A percentile compares a stretch with the other conserved stretches of the same genome.
These are phyloP conservation scores for Julus scandinavius DNA, from an alignment of 2,888 invertebrate genomes.

Conservation along the genomic window DNA sequence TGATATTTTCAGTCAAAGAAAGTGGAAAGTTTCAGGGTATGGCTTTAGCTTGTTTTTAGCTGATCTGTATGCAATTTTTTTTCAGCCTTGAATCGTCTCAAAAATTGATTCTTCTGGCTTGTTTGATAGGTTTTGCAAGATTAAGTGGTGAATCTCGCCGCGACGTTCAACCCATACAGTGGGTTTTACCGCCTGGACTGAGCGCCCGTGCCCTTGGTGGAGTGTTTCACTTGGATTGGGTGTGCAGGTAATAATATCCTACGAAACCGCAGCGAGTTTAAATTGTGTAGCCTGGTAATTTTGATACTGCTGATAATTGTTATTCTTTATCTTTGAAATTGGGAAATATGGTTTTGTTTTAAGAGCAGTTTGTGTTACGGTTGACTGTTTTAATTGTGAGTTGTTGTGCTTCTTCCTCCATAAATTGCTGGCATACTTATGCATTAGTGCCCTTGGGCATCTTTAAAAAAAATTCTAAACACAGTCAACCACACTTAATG, in stretches of 20 bases:
- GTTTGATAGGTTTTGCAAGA: slow-evolving; percentile 88
- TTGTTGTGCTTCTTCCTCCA: too few species aligned
- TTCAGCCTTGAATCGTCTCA: slow-evolving; percentile 15
- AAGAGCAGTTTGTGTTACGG: too few species aligned
- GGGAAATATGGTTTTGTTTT: too few species aligned
- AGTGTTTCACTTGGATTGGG: slow-evolving; percentile 97
- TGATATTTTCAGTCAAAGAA: slow-evolving; percentile 97
- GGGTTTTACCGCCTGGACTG: slow-evolving; percentile 93
- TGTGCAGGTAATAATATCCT: slow-evolving; percentile 73
- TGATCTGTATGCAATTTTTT: neutral
- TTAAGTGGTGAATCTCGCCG: slow-evolving; percentile 87
- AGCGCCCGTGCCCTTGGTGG: slow-evolving; percentile 93
- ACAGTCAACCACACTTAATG: neutral
- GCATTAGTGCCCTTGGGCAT: too few species aligned
- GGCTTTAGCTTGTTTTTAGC: neutral
- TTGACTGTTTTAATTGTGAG: too few species aligned
- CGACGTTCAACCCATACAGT: slow-evolving; percentile 88
- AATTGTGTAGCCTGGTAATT: too few species aligned
- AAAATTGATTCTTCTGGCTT: slow-evolving; percentile 63
- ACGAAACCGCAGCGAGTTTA: too few species aligned
- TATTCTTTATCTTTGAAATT: too few species aligned
- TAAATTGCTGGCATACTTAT: too few species aligned
- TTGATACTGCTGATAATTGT: too few species aligned
- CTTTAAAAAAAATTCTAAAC: too few species aligned
- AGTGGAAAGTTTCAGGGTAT: slow-evolving; percentile 82